A percentile compares a stretch with the other conserved stretches of the same genome.
Evolutionary conservation across 2,888 invertebrate species (phyloP).

Genomic region (Malthinus flaveolus): DNA sequence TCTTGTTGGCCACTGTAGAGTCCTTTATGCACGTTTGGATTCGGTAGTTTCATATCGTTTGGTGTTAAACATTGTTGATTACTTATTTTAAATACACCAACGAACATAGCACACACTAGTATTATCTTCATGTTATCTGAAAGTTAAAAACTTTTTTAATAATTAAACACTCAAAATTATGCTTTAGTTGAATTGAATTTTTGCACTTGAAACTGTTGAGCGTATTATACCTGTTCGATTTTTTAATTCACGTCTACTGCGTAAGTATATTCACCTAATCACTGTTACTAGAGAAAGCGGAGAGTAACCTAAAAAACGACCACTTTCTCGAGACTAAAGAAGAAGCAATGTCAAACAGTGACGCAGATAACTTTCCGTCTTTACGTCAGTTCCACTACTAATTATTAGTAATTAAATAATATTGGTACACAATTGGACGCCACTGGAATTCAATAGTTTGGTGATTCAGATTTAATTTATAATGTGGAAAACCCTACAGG

Average conservation of each 20-base stretch:
- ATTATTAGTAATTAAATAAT: neutral
- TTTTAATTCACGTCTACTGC: neutral
- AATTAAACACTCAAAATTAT: neutral
- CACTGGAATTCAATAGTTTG: slow-evolving; percentile 5
- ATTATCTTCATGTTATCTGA: slow-evolving; percentile 52
- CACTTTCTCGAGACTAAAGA: slow-evolving; percentile 24
- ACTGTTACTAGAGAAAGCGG: slow-evolving; percentile 23
- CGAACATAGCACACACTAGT: slow-evolving; percentile 49
- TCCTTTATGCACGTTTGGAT: slow-evolving; percentile 46
- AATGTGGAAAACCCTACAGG: slow-evolving; percentile 14
- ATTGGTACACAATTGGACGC: neutral
- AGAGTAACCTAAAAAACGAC: slow-evolving; percentile 25
- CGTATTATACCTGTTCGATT: neutral
- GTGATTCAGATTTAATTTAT: slow-evolving; percentile 10
- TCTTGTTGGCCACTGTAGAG: slow-evolving; percentile 65
- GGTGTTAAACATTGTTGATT: slow-evolving; percentile 56
- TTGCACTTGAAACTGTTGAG: neutral
- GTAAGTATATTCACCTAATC: no score
- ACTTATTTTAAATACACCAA: slow-evolving; percentile 27
- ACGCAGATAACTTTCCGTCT: slow-evolving; percentile 18
- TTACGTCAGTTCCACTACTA: slow-evolving; percentile 12
- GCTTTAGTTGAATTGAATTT: neutral
- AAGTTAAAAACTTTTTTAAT: neutral
- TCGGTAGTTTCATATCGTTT: slow-evolving; percentile 49
- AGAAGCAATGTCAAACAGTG: slow-evolving; percentile 17